A percentile compares a stretch with the other conserved stretches of the same genome.
These are phyloP conservation scores for Anguilla rostrata DNA, from an alignment of 2,113 vertebrate species.

Conservation along the genomic window DNA sequence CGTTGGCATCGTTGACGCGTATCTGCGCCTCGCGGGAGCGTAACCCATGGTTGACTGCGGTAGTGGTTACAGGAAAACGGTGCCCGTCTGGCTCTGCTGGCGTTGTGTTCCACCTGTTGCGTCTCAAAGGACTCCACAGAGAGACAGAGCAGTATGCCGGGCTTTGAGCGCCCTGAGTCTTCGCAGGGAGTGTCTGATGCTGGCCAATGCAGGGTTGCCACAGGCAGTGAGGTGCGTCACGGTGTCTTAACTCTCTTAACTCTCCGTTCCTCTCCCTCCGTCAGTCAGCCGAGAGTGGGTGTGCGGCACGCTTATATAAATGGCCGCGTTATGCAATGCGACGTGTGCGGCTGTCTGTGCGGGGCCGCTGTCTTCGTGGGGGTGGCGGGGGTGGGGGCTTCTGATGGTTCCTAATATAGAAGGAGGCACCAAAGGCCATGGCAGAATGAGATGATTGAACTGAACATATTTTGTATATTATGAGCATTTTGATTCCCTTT, in stretches of 20 bases:
- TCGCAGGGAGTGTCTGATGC: not conserved
- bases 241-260: not conserved
- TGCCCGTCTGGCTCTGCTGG: not conserved
- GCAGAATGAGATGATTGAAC: conserved; percentile 33
- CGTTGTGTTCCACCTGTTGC: not conserved
- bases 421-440: conserved; percentile 19
- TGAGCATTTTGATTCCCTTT: not conserved
- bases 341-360: conserved; percentile 35
- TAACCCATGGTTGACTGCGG: not conserved
- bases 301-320: conserved; percentile 59
- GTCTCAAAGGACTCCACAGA: not conserved
- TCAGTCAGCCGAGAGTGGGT: conserved; percentile 60
- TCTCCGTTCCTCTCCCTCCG: conserved; percentile 24
- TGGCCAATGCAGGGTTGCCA: conserved; percentile 7
- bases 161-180: not conserved
- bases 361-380: conserved; percentile 44
- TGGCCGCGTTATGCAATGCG: conserved; percentile 56
- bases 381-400: conserved; percentile 33
- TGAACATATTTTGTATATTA: not conserved
- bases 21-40: not conserved
- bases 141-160: not conserved
- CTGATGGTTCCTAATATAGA: conserved; percentile 46
- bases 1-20: not conserved
- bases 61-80: not conserved
- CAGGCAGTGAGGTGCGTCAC: conserved; percentile 18